phyloP scores from a whole-genome alignment of 1,140 invertebrate genomes.

The Contarinia nasturtii region DNA sequence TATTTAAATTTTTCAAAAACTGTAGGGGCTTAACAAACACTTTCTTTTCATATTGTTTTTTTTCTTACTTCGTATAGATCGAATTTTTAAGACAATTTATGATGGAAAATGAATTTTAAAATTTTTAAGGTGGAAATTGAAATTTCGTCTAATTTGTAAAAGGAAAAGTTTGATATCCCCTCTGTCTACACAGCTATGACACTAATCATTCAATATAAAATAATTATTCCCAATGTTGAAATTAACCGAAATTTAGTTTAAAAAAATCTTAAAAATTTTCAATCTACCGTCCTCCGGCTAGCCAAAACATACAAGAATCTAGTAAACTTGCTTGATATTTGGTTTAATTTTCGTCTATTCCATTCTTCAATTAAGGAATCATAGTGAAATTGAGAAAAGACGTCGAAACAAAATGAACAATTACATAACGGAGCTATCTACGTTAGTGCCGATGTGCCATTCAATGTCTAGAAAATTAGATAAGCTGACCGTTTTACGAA shows the following conservation, averaged over 20 bases:
- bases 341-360: background rate
- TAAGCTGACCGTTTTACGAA: slow-evolving; percentile 79
- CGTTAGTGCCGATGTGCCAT: slow-evolving; percentile 84
- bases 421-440: slow-evolving; percentile 77
- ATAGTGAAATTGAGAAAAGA: slow-evolving; percentile 90
- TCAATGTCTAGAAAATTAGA: slow-evolving; percentile 84
- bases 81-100: too few species aligned
- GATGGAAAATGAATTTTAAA: too few species aligned
- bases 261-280: background rate
- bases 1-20: too few species aligned
- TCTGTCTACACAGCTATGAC: background rate
- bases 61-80: too few species aligned
- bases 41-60: too few species aligned
- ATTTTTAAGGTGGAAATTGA: too few species aligned
- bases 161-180: background rate
- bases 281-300: background rate
- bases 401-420: slow-evolving; percentile 92
- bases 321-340: background rate
- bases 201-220: background rate
- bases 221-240: background rate
- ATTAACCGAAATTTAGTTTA: background rate
- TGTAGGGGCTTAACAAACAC: too few species aligned
- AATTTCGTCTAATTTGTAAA: background rate
- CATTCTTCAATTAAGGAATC: slow-evolving; percentile 33
- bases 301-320: background rate